Percentiles rank a stretch among this genome's conserved stretches.
Evolutionary conservation across 2,888 invertebrate genomes (phyloP).

Genomic region (Agrotis exclamationis): DNA sequence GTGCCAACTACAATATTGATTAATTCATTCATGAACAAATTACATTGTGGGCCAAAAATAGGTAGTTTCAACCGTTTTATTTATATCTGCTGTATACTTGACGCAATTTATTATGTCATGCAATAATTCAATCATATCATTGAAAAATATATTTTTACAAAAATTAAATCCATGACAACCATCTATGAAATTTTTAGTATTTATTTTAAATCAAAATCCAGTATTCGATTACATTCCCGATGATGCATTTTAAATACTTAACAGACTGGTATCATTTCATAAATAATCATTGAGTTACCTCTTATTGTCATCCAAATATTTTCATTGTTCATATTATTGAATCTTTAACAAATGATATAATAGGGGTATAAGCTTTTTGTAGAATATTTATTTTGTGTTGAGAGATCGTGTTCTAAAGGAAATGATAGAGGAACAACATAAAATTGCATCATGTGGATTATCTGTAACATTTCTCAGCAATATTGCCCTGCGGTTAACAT

Average conservation of each 20-base stretch:
- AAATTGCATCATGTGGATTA: conserved; percentile 61
- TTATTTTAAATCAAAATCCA: conserved; percentile 54
- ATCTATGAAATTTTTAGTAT: conserved; percentile 39
- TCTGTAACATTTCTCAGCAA: conserved; percentile 2
- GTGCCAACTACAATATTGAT: conserved; percentile 43
- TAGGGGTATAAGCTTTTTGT: conserved; percentile 74
- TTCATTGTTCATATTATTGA: conserved; percentile 57
- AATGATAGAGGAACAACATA: conserved; percentile 57
- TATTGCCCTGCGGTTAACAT: background rate
- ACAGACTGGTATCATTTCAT: conserved; percentile 60
- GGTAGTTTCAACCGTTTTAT: conserved; percentile 19
- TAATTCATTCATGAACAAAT: conserved; percentile 15
- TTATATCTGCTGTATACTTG: conserved; percentile 26
- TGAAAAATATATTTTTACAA: conserved; percentile 63
- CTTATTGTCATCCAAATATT: conserved; percentile 62
- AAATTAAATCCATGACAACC: conserved; percentile 65
- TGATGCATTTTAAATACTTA: conserved; percentile 64
- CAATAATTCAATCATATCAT: conserved; percentile 70
- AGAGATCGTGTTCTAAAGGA: conserved; percentile 77
- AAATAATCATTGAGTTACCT: conserved; percentile 63
- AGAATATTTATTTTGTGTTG: conserved; percentile 84
- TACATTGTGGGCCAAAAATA: conserved; percentile 54
- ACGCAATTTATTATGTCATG: conserved; percentile 47
- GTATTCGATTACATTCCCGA: conserved; percentile 67
- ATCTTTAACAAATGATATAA: conserved; percentile 66